These are phyloP conservation scores for Hylia prasina DNA, from an alignment of 2,113 vertebrate species.

Conservation along the genomic window DNA sequence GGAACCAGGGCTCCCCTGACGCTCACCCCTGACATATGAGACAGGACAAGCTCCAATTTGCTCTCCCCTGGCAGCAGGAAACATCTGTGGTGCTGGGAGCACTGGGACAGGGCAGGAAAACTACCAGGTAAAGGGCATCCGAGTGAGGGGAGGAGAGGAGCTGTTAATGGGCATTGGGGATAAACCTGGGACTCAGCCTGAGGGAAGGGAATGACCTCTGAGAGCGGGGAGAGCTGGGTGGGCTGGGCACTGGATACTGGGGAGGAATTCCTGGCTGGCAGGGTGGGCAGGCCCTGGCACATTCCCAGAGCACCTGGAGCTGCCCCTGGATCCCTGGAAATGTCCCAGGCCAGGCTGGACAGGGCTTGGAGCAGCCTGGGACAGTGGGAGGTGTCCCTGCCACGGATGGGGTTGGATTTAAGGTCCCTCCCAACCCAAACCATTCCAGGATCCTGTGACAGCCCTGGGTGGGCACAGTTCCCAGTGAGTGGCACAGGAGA, in stretches of 20 bases:
- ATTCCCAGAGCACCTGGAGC: neutral
- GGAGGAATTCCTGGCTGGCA: neutral
- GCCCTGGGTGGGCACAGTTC: neutral
- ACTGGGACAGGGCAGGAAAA: neutral
- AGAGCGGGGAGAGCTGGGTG: rapidly evolving
- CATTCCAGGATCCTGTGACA: neutral
- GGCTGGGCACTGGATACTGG: neutral
- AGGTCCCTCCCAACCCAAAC: neutral
- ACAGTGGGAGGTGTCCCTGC: neutral
- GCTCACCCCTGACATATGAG: neutral
- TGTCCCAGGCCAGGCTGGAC: neutral
- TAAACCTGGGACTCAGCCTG: neutral
- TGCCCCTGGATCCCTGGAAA: neutral
- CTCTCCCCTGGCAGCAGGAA: neutral
- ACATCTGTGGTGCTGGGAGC: neutral
- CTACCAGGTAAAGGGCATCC: neutral
- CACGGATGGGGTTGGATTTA: rapidly evolving
- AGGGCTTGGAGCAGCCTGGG: neutral
- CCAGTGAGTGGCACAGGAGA: neutral
- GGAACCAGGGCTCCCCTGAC: neutral
- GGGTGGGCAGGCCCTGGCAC: neutral
- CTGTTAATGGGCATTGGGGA: neutral
- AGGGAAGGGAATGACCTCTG: neutral
- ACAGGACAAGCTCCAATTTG: neutral
- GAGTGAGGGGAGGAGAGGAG: neutral